Evolutionary conservation across 1,140 invertebrate species (phyloP).

Genomic region (Leptopilina clavipes): DNA sequence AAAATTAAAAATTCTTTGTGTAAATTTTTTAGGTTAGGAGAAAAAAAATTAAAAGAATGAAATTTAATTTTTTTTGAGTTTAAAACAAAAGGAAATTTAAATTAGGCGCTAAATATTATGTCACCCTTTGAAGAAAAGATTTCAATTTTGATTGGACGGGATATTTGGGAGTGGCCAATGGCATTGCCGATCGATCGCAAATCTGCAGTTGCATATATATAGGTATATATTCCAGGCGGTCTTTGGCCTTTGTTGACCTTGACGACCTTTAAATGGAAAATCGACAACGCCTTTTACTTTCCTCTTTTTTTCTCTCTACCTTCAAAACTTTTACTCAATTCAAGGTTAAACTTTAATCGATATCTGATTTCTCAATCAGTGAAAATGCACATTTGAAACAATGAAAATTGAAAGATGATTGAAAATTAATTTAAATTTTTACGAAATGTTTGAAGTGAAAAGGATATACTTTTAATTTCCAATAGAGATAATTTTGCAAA

Average conservation of each 20-base stretch:
- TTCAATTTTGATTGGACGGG: background rate
- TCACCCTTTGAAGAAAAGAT: background rate
- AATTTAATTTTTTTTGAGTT: too few relatives aligned
- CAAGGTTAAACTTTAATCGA: slow-evolving; percentile 3
- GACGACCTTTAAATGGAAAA: slow-evolving; percentile 19
- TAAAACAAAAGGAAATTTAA: too few relatives aligned
- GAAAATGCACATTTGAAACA: too few relatives aligned
- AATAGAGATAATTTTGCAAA: too few relatives aligned
- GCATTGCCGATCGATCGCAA: slow-evolving; percentile 3
- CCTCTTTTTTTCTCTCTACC: slow-evolving; percentile 10
- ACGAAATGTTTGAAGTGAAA: too few relatives aligned
- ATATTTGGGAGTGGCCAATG: background rate
- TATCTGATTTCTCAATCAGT: background rate
- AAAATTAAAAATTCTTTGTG: too few relatives aligned
- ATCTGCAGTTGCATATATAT: background rate
- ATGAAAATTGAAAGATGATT: too few relatives aligned
- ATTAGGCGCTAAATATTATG: background rate
- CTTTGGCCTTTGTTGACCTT: slow-evolving; percentile 13
- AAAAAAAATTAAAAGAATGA: background rate
- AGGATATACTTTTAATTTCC: too few relatives aligned
- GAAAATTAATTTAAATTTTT: too few relatives aligned
- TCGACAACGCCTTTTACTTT: slow-evolving; percentile 15
- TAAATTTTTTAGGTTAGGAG: too few relatives aligned
- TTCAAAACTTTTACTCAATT: background rate
- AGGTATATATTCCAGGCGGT: background rate